Conservation (phyloP, 2,113 vertebrate genomes). For the Fulmarus glacialis region DNA sequence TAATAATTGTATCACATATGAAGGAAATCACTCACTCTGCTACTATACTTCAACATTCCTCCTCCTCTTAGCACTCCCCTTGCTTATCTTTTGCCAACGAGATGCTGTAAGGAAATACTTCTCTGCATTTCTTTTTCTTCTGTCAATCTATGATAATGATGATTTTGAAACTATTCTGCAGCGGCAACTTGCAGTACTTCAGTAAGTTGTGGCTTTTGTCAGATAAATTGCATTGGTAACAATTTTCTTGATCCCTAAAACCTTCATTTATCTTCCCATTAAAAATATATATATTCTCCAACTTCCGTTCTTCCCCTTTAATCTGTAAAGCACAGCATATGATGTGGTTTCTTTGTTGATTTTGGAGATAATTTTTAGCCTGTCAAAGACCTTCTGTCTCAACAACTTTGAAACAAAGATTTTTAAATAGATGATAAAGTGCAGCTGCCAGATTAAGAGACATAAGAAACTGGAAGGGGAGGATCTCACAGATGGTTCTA, state of each 20-base stretch:
- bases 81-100: neutral
- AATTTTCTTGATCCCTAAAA: neutral
- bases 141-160: neutral
- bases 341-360: conserved; percentile 39
- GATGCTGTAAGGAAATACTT: neutral
- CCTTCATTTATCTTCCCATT: neutral
- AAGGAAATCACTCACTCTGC: neutral
- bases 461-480: neutral
- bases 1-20: neutral
- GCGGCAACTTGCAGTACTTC: neutral
- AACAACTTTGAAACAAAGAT: conserved; percentile 30
- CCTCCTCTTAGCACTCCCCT: neutral
- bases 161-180: neutral
- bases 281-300: neutral
- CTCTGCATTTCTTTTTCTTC: neutral
- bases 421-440: conserved; percentile 34
- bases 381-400: conserved; percentile 44
- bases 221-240: neutral
- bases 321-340: neutral
- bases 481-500: conserved; percentile 55
- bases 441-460: conserved; percentile 34
- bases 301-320: neutral
- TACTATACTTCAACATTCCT: neutral
- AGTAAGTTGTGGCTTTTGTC: neutral
- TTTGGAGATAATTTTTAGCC: conserved; percentile 32